These are phyloP conservation scores for Coelogynopora nodosa DNA, from an alignment of 2,888 invertebrate species.

Conservation along the genomic window DNA sequence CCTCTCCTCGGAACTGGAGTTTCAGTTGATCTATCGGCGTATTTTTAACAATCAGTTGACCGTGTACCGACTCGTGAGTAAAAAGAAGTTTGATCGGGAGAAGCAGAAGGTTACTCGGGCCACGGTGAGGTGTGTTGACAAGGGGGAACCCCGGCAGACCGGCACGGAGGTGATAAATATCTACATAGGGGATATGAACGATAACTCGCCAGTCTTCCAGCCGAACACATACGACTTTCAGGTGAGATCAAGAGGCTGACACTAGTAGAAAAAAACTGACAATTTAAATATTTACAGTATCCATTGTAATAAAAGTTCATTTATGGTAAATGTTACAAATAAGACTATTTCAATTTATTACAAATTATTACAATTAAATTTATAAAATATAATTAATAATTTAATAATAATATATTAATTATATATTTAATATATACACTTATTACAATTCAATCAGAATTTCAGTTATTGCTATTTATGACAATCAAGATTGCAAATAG, in stretches of 20 bases:
- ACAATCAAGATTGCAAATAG: no score
- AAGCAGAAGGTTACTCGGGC: not conserved
- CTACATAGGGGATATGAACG: slow-evolving; percentile 36
- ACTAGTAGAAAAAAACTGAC: not conserved
- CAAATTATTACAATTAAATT: no score
- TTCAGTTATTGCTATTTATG: no score
- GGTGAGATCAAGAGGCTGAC: slow-evolving; percentile 32
- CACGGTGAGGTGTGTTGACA: slow-evolving; percentile 32
- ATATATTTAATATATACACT: no score
- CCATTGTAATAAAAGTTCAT: no score
- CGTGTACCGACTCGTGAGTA: not conserved
- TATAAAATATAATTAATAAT: no score
- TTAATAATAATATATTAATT: no score
- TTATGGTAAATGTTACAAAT: no score
- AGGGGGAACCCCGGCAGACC: slow-evolving; percentile 27
- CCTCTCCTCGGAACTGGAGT: slow-evolving; percentile 7
- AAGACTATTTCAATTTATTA: no score
- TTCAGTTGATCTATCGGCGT: not conserved
- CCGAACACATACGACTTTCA: slow-evolving; percentile 31
- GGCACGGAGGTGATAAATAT: slow-evolving; percentile 16
- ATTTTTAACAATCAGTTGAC: not conserved
- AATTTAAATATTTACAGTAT: not conserved
- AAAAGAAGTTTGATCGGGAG: slow-evolving; percentile 34
- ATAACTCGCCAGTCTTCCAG: slow-evolving; percentile 16
- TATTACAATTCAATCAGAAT: no score